Evolutionary conservation across 2,797 vertebrate genomes (phyloP), one percentile per base, ranked within the genome.

Genomic region (Sebastes taczanowskii): DNA sequence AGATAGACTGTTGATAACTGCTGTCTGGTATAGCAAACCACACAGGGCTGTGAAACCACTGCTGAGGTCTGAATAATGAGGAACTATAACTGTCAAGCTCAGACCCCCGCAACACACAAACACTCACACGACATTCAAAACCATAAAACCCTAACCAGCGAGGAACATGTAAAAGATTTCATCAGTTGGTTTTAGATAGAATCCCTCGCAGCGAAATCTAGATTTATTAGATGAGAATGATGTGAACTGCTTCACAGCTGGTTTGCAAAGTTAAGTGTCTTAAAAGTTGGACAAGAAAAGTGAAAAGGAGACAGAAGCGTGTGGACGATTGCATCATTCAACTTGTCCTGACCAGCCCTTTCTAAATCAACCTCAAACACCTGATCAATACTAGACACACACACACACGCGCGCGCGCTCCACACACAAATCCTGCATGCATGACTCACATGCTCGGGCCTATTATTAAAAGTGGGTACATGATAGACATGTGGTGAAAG

Each of bases 21-120:
- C 85, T 90, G 92, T 92, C 88, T 92, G 86, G 73, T 82, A 81
- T 49, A 77, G 83, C 63, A 84, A 90, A 94, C 92, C 86, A 1
- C 89, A 88, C 78, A 74, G 79, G 67, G 82, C 89, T 91, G 81
- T 82, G 84, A 94, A 94, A 94, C 92, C 87, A 89, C 90, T 77
- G 78, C 80, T 86, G 90, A 91, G 88, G 87, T 87, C 86, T 77
- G 78, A 92, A 88, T 91, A 91, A 92, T 90, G 90, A 92, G 91
- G 92, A 94, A 94, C 90, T 91, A 66, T 90, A 92, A 94, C 92
- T 88, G 93, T 88, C 91, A 89, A 68, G 20, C 81, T 77, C 16
- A 88, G 82, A 86, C 81, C 65, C 77, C 42, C 42, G 79, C 65
- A 3, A 20, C 62, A 56, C 66, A 78, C 62, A 64, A 13, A 61